Conservation (phyloP, 2,888 invertebrate genomes). For the Aleiodes alternator region DNA sequence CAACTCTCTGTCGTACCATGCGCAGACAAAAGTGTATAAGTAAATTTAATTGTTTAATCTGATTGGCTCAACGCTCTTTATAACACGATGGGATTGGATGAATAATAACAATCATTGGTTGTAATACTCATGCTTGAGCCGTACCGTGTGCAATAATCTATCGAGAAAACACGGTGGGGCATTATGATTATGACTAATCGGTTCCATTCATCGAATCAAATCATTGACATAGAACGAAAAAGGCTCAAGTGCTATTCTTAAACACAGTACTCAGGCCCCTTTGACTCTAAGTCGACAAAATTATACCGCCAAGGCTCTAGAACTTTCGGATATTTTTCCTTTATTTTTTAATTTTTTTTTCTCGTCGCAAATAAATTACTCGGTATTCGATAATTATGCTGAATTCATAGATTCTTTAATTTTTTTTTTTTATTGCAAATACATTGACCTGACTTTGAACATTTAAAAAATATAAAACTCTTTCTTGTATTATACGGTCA, state of each 20-base stretch:
- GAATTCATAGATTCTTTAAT: neutral
- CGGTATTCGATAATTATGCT: neutral
- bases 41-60: constrained; percentile 1
- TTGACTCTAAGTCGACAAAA: too few relatives aligned
- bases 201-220: constrained; percentile 22
- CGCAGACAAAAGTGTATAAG: constrained; percentile 56
- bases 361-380: neutral
- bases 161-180: constrained; percentile 22
- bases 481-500: neutral
- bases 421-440: neutral
- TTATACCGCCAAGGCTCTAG: constrained; percentile 30
- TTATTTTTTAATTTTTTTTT: neutral
- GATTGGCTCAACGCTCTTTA: constrained; percentile 8
- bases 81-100: constrained; percentile 38
- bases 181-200: constrained; percentile 38
- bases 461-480: neutral
- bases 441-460: neutral
- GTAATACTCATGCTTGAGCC: neutral
- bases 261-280: too few relatives aligned
- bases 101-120: constrained; percentile 39
- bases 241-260: too few relatives aligned
- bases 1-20: constrained; percentile 64
- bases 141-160: constrained; percentile 46
- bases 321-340: constrained; percentile 35
- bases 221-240: neutral